A percentile compares a stretch with the other conserved stretches of the same genome.
Conservation (phyloP, 2,888 invertebrate species). For the Andrena haemorrhoa region DNA sequence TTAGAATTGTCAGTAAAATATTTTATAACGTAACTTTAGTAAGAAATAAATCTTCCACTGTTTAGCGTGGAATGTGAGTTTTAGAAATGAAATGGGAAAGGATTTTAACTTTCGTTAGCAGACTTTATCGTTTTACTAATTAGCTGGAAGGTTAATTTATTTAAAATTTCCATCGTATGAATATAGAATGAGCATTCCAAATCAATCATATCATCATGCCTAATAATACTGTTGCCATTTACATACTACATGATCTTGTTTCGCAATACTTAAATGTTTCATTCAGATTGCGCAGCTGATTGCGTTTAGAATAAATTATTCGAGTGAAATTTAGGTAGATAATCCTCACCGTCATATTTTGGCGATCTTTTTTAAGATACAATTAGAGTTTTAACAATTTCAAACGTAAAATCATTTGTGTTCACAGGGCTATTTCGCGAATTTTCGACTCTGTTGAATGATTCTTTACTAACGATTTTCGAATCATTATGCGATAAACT, state of each 20-base stretch:
- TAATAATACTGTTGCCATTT: conserved; percentile 7
- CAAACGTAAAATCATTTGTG: background rate
- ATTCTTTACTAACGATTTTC: background rate
- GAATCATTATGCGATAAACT: background rate
- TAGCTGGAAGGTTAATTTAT: conserved; percentile 31
- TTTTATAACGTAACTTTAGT: conserved; percentile 4
- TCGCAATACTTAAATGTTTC: background rate
- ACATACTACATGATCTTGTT: background rate
- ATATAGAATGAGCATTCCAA: conserved; percentile 62
- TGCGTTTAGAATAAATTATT: background rate
- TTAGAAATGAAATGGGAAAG: background rate
- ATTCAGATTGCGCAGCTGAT: background rate
- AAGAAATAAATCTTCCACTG: conserved; percentile 16
- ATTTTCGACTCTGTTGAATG: background rate
- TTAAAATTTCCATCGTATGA: conserved; percentile 13
- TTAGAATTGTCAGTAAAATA: conserved; percentile 7
- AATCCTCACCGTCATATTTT: background rate
- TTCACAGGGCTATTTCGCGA: background rate
- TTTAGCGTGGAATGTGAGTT: background rate
- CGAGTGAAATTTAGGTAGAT: background rate
- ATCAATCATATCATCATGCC: conserved; percentile 52
- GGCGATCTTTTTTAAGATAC: background rate
- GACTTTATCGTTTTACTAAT: conserved; percentile 33
- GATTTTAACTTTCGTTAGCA: conserved; percentile 14
- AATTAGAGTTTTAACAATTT: background rate